Base-by-base conservation (phyloP, 2,888 invertebrate species). In the Lampropteryx suffumata region DNA sequence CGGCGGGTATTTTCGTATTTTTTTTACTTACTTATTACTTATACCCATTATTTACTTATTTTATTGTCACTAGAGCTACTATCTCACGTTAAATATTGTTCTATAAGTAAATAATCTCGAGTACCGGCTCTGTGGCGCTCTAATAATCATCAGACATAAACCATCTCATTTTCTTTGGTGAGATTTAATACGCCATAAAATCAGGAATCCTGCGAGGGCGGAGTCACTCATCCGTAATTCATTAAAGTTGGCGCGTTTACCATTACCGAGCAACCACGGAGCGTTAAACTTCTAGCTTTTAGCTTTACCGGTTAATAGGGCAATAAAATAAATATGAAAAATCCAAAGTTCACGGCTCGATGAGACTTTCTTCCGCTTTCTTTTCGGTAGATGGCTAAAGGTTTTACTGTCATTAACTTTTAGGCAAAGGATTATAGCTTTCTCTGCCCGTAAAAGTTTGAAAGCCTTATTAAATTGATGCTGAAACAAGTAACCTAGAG, bases 181-280 rank as follows among this genome's bases (percentile, higher is more conserved):
- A 81, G 77, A 80, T 84, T 80, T 79, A 84, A 75, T 73, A 73
- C 72, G 68, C 76, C 71, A 82, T 84, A 84, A 84, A 84, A 80
- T 82, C 78, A 78, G 71, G 74, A 79, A 82, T 82, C 79, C 79
- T 74, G 75, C 71, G 76, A 75, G 72, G 82, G 79, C 57, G 76
- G 74, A 76, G 74, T 77, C 73, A 78, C 74, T 83, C 83, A 83
- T 83, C 81, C 82, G 84, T 84, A 85, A 86, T 87, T 88, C 82
- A 87, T 87, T 85, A 82, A 84, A 83, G 76, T 85, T 83, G 71
- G 79, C 82, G 71, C 82, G 73, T 81, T 81, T 72, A 77, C 77
- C 79, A 79, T 81, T 82, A 81, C 80, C 73, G 71, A 67, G 77
- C 76, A 79, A 75, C 78, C 67, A 73, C 64, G 56, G 63, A 72